phyloP scores from a whole-genome alignment of 2,113 vertebrate genomes.

The Pitta sordida region DNA sequence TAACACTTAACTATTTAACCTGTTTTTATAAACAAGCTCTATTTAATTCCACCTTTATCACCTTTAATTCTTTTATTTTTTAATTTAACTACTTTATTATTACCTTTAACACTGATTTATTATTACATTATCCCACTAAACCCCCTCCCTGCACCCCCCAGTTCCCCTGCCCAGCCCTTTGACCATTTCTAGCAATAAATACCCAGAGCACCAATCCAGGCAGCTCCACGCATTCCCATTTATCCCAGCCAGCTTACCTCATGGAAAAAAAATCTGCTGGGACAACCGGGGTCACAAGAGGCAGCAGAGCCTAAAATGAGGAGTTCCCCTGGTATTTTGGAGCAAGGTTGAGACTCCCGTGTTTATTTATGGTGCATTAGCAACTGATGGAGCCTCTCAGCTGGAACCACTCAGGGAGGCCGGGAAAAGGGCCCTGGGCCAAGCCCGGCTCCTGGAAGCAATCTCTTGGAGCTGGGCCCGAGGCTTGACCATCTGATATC shows the following conservation, averaged over 20 bases:
- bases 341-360: neutral
- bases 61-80: too few relatives aligned
- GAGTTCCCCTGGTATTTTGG: constrained; percentile 50
- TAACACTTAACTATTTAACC: neutral
- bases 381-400: neutral
- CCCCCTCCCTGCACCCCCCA: neutral
- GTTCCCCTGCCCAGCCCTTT: neutral
- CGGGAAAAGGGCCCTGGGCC: neutral
- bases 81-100: too few relatives aligned
- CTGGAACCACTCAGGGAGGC: constrained; percentile 40
- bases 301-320: constrained; percentile 9
- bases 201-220: rapidly evolving
- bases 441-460: constrained; percentile 1
- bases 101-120: neutral
- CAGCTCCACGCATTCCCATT: neutral
- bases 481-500: constrained; percentile 43
- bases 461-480: neutral
- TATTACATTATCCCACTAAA: rapidly evolving
- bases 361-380: constrained; percentile 56
- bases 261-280: neutral
- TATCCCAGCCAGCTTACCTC: neutral
- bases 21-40: rapidly evolving
- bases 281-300: neutral
- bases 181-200: constrained; percentile 16
- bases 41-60: neutral